phyloP scores from a whole-genome alignment of 1,140 invertebrate genomes.

The Zaprionus nigranus region DNA sequence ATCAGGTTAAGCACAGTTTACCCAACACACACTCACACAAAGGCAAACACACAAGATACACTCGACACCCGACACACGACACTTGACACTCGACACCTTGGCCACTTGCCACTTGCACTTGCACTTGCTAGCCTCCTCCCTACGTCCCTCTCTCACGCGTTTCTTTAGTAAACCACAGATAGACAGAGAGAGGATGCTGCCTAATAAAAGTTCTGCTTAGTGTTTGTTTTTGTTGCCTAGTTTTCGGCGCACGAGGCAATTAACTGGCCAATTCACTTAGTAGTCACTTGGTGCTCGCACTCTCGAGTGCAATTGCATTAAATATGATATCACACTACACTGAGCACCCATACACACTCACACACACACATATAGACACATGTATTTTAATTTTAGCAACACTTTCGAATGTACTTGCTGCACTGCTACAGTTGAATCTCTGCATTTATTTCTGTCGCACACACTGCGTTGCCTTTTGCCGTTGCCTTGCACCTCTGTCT shows the following conservation, averaged over 20 bases:
- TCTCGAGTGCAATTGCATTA: conserved; percentile 67
- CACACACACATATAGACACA: background rate
- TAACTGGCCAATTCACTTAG: conserved; percentile 70
- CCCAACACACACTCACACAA: conserved; percentile 30
- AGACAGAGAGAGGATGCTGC: background rate
- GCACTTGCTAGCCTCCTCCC: background rate
- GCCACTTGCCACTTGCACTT: conserved; percentile 28
- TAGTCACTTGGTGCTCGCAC: conserved; percentile 41
- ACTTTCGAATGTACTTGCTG: conserved; percentile 39
- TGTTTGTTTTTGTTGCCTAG: conserved; percentile 33
- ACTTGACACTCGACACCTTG: conserved; percentile 29
- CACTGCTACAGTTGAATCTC: conserved; percentile 19
- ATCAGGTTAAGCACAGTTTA: conserved; percentile 68
- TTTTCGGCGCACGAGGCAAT: conserved; percentile 48
- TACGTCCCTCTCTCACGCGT: background rate
- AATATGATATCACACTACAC: conserved; percentile 60
- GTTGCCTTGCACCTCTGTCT: conserved; percentile 21
- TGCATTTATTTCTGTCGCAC: conserved; percentile 60
- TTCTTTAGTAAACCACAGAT: conserved; percentile 1
- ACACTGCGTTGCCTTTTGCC: conserved; percentile 19
- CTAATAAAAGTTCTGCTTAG: conserved; percentile 36
- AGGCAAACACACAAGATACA: conserved; percentile 16
- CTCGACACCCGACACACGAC: conserved; percentile 26
- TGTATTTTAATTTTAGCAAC: conserved; percentile 56
- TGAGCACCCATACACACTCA: background rate